These are phyloP conservation scores for Paracanthobrama guichenoti DNA, from an alignment of 2,113 vertebrate genomes.

Conservation along the genomic window DNA sequence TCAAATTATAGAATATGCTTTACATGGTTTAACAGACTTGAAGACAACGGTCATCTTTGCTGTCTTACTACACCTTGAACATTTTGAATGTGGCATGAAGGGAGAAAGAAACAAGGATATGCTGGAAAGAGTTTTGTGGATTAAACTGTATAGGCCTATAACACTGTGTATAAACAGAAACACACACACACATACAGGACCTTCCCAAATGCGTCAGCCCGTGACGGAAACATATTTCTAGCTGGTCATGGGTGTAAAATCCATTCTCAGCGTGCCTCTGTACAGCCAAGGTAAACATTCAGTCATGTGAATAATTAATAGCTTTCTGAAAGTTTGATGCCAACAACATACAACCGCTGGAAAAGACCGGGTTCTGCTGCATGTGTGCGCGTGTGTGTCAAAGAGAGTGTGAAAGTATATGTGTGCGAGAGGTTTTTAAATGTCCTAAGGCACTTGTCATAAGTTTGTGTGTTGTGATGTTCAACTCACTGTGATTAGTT, in stretches of 20 bases:
- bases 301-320: conserved; percentile 53
- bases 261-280: conserved; percentile 33
- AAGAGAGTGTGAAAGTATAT: neutral
- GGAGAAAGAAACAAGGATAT: neutral
- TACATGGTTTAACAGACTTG: too few relatives aligned
- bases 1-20: too few relatives aligned
- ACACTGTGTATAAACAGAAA: neutral
- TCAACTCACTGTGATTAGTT: neutral
- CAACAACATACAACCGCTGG: conserved; percentile 5
- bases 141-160: neutral
- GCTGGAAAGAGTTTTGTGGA: neutral
- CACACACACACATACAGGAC: neutral
- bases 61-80: neutral
- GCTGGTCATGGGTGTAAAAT: conserved; percentile 50
- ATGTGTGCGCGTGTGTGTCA: conserved; percentile 20
- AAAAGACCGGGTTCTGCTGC: neutral
- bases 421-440: neutral
- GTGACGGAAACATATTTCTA: conserved; percentile 46
- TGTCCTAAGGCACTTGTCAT: neutral
- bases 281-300: conserved; percentile 39
- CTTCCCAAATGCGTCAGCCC: neutral
- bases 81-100: neutral
- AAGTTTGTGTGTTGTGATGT: conserved; percentile 19
- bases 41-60: too few relatives aligned
- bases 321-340: neutral